Evolutionary conservation across 2,113 vertebrate genomes (phyloP), one percentile per base, ranked within the genome.

Genomic region (Anseranas semipalmata): DNA sequence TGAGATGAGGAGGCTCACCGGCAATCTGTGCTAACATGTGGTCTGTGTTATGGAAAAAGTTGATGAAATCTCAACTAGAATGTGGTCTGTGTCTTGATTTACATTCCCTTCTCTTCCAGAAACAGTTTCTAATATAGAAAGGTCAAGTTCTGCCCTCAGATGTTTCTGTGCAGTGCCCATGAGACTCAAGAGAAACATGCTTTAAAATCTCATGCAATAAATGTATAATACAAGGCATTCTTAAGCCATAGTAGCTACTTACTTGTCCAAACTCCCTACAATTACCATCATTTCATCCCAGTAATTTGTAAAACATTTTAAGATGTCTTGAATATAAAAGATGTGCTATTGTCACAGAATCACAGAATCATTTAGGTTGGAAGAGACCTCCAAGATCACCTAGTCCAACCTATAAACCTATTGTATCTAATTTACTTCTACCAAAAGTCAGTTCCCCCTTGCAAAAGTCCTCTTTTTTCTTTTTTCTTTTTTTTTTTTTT

Each of bases 11-110:
- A 89, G 45, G 70, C 72, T 96, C 89, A 74, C 37, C 10, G 20
- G 84, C 84, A 78, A 56, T 94, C 80, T 90, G 33, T 81, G 79
- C 93, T 87, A 89, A 92, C 95, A 92, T 96, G 93, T 96, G 93
- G 90, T 90, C 63, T 90, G 33, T 85, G 21, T 93, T 96, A 91
- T 12, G 46, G 87, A 77, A 90, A 82, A 86, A 95, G 59, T 76
- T 96, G 87, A 71, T 96, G 93, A 96, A 94, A 94, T 93, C 71
- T 88, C 41, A 50, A 17, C 71, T 86, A 94, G 87, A 94, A 88
- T 85, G 71, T 83, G 35, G 25, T 80, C 55, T 90, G 45, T 91
- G 70, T 86, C 85, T 92, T 95, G 92, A 94, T 83, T 96, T 92
- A 92, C 72, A 83, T 90, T 93, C 75, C 22, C 85, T 85, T 77